A percentile compares a stretch with the other conserved stretches of the same genome.
Evolutionary conservation across 2,113 vertebrate genomes (phyloP).

Genomic region (Puffinus mauretanicus): DNA sequence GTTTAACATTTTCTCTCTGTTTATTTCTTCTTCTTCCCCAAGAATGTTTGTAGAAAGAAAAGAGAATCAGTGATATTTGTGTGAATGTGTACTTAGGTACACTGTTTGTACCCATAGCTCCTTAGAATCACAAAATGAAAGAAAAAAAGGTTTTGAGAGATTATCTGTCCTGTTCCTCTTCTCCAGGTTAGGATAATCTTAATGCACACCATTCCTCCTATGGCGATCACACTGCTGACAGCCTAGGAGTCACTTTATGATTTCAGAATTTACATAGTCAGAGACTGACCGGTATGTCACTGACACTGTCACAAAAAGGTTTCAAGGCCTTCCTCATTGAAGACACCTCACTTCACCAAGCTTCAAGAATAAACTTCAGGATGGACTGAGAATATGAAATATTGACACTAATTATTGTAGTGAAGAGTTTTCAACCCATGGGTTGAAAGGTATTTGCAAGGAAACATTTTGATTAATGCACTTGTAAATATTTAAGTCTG

Average conservation of each 20-base stretch:
- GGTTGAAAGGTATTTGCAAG: not conserved
- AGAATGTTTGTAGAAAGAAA: not conserved
- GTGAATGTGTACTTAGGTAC: not conserved
- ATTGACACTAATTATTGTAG: not conserved
- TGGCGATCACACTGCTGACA: not conserved
- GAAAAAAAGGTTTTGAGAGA: not conserved
- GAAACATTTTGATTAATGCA: not conserved
- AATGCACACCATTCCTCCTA: not conserved
- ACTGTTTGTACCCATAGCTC: not conserved
- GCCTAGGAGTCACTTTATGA: not conserved
- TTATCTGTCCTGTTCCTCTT: not conserved
- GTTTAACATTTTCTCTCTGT: not conserved
- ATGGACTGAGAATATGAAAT: not conserved
- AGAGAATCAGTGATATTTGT: not conserved
- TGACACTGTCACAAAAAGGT: not conserved
- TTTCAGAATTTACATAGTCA: not conserved
- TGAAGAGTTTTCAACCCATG: not conserved
- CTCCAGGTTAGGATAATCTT: not conserved
- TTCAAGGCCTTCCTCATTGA: not conserved
- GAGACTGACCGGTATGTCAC: not conserved
- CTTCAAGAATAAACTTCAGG: not conserved
- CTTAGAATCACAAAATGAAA: not conserved
- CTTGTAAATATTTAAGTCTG: not conserved
- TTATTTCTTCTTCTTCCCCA: not conserved
- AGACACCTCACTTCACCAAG: not conserved